A percentile compares a stretch with the other conserved stretches of the same genome.
Conservation (phyloP, 2,797 vertebrate species). For the Sparidentex hasta region DNA sequence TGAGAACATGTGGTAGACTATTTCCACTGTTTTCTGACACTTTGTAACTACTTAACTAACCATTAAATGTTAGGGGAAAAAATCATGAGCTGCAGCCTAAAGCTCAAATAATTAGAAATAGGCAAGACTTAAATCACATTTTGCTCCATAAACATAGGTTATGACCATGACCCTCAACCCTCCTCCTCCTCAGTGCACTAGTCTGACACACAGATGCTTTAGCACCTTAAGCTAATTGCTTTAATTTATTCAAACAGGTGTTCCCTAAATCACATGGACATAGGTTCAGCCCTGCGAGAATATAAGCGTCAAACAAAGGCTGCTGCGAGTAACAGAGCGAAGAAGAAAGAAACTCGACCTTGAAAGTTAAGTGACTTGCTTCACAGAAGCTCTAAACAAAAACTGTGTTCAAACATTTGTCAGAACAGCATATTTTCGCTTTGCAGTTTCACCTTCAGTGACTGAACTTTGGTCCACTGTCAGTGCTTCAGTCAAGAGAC, state of each 20-base stretch:
- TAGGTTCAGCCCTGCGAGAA: not conserved
- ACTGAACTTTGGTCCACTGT: conserved; percentile 68
- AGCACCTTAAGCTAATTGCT: not conserved
- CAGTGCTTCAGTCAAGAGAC: conserved; percentile 7
- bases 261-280: not conserved
- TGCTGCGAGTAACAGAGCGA: not conserved
- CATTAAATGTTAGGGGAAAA: rapidly evolving
- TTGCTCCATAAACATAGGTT: not conserved
- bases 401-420: not conserved
- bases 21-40: conserved; percentile 9
- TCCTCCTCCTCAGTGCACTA: not conserved
- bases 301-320: not conserved
- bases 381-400: not conserved
- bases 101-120: too few species aligned
- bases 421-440: not conserved
- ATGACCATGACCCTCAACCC: not conserved
- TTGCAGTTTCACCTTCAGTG: not conserved
- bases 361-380: not conserved
- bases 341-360: not conserved
- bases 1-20: not conserved
- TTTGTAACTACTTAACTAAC: conserved; percentile 14
- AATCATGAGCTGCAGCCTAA: not conserved
- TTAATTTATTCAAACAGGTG: not conserved
- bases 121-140: not conserved
- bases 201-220: not conserved